phyloP scores from a whole-genome alignment of 2,113 vertebrate species.

The Podarcis muralis region DNA sequence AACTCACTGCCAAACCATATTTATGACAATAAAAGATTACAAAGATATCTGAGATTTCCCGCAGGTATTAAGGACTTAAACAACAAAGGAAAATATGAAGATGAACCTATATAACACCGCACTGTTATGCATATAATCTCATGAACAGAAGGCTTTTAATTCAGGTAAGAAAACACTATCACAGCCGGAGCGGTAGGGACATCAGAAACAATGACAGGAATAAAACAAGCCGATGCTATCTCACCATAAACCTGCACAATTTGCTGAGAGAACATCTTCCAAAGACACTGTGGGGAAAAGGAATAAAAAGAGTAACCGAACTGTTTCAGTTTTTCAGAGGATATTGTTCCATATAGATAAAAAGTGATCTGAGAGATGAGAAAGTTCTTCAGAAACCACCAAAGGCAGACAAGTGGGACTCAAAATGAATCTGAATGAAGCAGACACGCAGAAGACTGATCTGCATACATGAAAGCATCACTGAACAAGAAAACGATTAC shows the following conservation, averaged over 20 bases:
- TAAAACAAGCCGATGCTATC: background rate
- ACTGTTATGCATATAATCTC: background rate
- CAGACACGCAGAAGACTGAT: background rate
- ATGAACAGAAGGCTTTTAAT: background rate
- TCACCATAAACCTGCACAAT: background rate
- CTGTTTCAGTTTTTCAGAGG: background rate
- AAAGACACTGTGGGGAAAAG: background rate
- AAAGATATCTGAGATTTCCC: background rate
- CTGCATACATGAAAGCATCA: background rate
- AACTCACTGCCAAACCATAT: background rate
- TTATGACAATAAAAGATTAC: slow-evolving; percentile 19
- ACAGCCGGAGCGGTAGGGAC: background rate
- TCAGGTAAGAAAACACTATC: slow-evolving; percentile 3
- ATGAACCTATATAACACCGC: background rate
- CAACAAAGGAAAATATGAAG: background rate
- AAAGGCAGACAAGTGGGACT: background rate
- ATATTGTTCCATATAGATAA: background rate
- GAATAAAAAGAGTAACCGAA: slow-evolving; percentile 7
- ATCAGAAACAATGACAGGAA: slow-evolving; percentile 11
- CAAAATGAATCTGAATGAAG: slow-evolving; percentile 11
- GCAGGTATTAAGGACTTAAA: slow-evolving; percentile 18
- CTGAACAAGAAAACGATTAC: slow-evolving; percentile 4
- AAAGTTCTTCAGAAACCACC: slow-evolving; percentile 9
- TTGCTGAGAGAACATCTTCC: background rate
- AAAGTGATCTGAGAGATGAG: background rate